Base-by-base conservation (phyloP, 2,113 vertebrate genomes). In the Lasiurus borealis region DNA sequence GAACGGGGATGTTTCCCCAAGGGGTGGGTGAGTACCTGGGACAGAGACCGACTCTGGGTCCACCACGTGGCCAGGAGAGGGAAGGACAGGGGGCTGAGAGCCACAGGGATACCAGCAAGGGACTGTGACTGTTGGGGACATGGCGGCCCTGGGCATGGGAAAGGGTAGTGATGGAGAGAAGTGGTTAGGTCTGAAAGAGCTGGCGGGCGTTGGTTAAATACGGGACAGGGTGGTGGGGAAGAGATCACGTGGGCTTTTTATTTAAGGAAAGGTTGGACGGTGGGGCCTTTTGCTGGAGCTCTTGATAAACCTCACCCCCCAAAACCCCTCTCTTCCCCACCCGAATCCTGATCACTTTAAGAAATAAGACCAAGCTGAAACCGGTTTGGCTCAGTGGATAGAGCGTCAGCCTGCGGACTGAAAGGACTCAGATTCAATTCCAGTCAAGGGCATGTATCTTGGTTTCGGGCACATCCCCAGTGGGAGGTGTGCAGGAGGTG, bases 321-420 rank as follows among this genome's bases (percentile, higher is more conserved):
- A 25, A 25, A 59, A 71, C 10, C 14, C 21, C 36, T 34, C 31
- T 80, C 71, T 90, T 57, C 9, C 21, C 64, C 18, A 11, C 11
- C 85, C 59, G 62, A 93, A 62, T 85, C 27, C 64, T 86, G 54
- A 71, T 13, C 36, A 66, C 50, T 62, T 88, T 85, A 72, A 66
- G 68, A 85, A 84, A 34, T 34, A 72, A 88, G 12, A 12, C 46
- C 82, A 84, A 66, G 34, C 5, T 5, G 40, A 40, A 40, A 40
- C 40, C 40, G 5, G 40, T 40, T 40, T 40, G 40, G 40, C 40
- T 40, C 40, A 40, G 40, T 40, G 40, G 40, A 40, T 40, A 40
- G 40, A 40, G 40, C 40, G 40, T 40, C 40, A 5, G 40, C 40
- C 40, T 40, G 40, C 40, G 5, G 40, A 40, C 40, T 40, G 40